phyloP scores from a whole-genome alignment of 1,140 invertebrate genomes.

The Euschistus heros region DNA sequence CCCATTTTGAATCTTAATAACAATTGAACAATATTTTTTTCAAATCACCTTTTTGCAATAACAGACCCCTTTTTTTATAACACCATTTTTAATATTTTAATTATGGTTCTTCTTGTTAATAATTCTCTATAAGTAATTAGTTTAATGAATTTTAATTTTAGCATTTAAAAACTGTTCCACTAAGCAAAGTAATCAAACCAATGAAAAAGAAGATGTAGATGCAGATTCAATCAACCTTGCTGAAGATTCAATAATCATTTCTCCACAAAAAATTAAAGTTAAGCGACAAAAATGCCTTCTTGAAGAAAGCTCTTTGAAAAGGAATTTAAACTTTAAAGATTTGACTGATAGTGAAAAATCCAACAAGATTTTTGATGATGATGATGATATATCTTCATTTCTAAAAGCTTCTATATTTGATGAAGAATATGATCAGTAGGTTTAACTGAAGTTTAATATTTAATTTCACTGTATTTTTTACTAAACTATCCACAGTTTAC shows the following conservation, averaged over 20 bases:
- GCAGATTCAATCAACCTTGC: not conserved
- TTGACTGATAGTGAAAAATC: not conserved
- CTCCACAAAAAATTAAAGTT: not conserved
- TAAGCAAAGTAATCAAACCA: too few species aligned
- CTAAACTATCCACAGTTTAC: not conserved
- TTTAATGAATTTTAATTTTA: too few species aligned
- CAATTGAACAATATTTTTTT: too few species aligned
- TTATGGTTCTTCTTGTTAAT: too few species aligned
- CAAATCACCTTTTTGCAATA: too few species aligned
- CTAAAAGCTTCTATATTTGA: not conserved
- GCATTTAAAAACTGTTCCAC: too few species aligned
- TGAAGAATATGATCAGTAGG: conserved; percentile 6
- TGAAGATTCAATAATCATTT: not conserved
- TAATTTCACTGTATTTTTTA: not conserved
- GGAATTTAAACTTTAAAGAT: not conserved
- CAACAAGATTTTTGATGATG: not conserved
- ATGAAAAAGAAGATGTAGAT: not conserved
- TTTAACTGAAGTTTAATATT: not conserved
- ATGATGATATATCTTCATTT: not conserved
- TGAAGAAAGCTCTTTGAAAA: not conserved
- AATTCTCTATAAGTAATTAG: too few species aligned
- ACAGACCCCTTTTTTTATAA: too few species aligned
- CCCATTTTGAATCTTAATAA: too few species aligned
- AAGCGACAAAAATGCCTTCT: not conserved
- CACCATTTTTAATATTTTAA: too few species aligned